A percentile compares a stretch with the other conserved stretches of the same genome.
Conservation (phyloP, 2,888 invertebrate species). For the Thera britannica region DNA sequence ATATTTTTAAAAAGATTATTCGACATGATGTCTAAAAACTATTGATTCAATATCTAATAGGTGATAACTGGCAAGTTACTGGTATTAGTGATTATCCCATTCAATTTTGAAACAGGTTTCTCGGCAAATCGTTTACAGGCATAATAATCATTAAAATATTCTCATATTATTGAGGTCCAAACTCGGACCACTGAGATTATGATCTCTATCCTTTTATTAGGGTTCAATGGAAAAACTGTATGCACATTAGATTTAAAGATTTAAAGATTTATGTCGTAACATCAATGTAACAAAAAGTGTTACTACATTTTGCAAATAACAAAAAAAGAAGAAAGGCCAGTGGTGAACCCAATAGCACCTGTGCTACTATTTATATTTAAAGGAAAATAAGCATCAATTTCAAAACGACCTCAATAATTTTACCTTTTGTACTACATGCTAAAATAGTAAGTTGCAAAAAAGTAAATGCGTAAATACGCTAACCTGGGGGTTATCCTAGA, state of each 20-base stretch:
- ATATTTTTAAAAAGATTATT: conserved; percentile 2
- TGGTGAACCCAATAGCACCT: background rate
- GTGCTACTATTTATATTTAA: conserved; percentile 8
- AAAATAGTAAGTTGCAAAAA: no score
- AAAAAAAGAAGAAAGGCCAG: background rate
- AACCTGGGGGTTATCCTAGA: no score
- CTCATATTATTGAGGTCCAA: conserved; percentile 78
- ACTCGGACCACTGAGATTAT: conserved; percentile 76
- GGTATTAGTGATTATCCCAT: conserved; percentile 61
- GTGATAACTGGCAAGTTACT: conserved; percentile 64
- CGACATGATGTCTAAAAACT: conserved; percentile 10
- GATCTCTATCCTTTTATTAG: conserved; percentile 80
- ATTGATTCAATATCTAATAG: conserved; percentile 41
- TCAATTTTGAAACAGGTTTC: conserved; percentile 68
- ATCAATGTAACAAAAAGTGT: no score
- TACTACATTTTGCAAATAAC: no score
- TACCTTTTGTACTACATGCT: conserved; percentile 32
- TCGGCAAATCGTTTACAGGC: conserved; percentile 75
- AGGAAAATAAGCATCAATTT: conserved; percentile 35
- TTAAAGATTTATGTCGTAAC: no score
- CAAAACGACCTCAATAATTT: conserved; percentile 53
- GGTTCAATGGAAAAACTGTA: conserved; percentile 48
- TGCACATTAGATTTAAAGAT: no score
- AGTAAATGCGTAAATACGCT: no score
- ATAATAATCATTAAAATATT: conserved; percentile 83